Base-by-base conservation (phyloP, 2,888 invertebrate species). In the Flabesymbios commensalis region DNA sequence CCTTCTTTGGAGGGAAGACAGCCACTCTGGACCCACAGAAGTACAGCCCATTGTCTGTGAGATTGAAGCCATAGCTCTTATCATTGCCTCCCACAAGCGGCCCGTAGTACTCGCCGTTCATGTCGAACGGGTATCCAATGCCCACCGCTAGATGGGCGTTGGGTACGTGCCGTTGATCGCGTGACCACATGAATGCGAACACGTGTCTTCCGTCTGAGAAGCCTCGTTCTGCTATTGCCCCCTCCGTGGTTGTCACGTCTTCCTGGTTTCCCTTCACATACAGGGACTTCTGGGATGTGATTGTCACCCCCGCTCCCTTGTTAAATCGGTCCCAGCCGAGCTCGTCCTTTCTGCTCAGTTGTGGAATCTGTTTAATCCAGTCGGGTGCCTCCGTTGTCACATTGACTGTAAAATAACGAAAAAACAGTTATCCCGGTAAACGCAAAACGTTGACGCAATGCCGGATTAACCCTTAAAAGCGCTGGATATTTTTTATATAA, bases 111-210 rank as follows among this genome's bases (percentile, higher is more conserved):
- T 45, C 45, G 7, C n/a, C 22, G 45, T 45, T 14, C 29, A 28
- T 22, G 10, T 49, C 49, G 29, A 7, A 49, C 24, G 7, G 7
- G 49, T 7, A 22, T 10, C 49, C 49, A 28, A 49, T 29, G 10
- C 49, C 49, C 10, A 49, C 29, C 24, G 14, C 19, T 10, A 49
- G 26, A 10, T 19, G 7, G 10, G 49, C 49, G 14, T 29, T 29
- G 14, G 14, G 28, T 24, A 26, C 22, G 28, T 26, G 26, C 26
- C 29, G 22, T 28, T 49, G 26, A 7, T 49, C 49, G 10, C 49
- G 49, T 28, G 49, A 29, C 49, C 49, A 49, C 28, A 49, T 22
- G 10, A 49, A 10, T 7, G 49, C 49, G 29, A 49, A 49, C 28
- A 49, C 49, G 49, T 49, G 49, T 7, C 29, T 7, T 5, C 49